A percentile compares a stretch with the other conserved stretches of the same genome.
These are phyloP conservation scores for Naso thynnoides DNA, from an alignment of 2,797 vertebrate species.

Conservation along the genomic window DNA sequence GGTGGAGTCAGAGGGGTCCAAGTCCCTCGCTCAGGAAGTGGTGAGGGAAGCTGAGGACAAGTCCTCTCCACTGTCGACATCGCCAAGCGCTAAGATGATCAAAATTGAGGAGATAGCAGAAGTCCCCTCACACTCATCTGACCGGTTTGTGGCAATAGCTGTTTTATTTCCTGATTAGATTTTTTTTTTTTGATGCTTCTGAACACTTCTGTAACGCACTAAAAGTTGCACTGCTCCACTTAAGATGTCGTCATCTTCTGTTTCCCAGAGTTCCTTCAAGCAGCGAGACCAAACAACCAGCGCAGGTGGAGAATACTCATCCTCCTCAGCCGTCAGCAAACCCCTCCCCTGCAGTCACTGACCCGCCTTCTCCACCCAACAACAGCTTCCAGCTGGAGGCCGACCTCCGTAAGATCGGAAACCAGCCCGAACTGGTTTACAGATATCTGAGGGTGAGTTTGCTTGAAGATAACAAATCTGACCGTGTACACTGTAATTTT, in stretches of 20 bases:
- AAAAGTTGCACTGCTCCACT: not conserved
- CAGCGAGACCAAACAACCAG: not conserved
- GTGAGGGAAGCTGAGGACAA: slow-evolving; percentile 55
- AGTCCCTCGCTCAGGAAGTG: slow-evolving; percentile 41
- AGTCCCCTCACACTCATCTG: slow-evolving; percentile 19
- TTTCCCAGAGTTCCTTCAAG: slow-evolving; percentile 22
- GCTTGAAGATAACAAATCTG: not conserved
- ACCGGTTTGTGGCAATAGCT: slow-evolving; percentile 56
- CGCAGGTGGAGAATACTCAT: not conserved
- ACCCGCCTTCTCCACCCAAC: slow-evolving; percentile 85
- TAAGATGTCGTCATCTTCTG: not conserved
- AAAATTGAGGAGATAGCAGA: slow-evolving; percentile 91
- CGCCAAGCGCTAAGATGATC: slow-evolving; percentile 90
- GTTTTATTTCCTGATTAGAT: not conserved
- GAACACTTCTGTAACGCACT: not conserved
- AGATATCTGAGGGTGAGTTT: slow-evolving; percentile 91
- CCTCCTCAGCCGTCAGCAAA: not conserved
- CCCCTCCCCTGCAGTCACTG: not conserved
- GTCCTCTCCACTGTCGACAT: slow-evolving; percentile 74
- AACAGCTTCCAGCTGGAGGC: slow-evolving; percentile 96
- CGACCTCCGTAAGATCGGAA: slow-evolving; percentile 91
- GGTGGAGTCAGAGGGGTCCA: slow-evolving; percentile 13
- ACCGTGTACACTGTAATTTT: not conserved
- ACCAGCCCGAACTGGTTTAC: slow-evolving; percentile 86
- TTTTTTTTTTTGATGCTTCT: not conserved